phyloP scores from a whole-genome alignment of 1,140 invertebrate species.

The Elymnias hypermnestra region DNA sequence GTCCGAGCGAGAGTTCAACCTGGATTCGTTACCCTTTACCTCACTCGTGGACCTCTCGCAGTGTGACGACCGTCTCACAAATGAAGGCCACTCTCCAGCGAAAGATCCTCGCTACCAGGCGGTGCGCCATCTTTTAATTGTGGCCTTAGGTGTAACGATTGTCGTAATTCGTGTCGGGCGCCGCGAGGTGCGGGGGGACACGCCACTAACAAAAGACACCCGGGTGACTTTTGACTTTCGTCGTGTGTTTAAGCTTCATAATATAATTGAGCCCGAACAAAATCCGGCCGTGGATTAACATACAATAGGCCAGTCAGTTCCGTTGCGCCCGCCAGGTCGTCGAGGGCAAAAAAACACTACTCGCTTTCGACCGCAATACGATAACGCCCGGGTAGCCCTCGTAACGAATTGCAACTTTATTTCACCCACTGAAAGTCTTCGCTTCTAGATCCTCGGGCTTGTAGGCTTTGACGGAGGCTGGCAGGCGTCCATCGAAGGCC shows the following conservation, averaged over 20 bases:
- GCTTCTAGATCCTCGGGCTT: too few relatives aligned
- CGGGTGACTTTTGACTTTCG: conserved; percentile 72
- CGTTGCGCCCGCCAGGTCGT: conserved; percentile 67
- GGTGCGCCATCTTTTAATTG: too few relatives aligned
- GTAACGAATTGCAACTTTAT: conserved; percentile 21
- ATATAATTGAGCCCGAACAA: conserved; percentile 73
- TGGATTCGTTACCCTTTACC: too few relatives aligned
- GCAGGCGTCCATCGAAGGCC: conserved; percentile 67
- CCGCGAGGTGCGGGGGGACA: conserved; percentile 11
- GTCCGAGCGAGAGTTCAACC: too few relatives aligned
- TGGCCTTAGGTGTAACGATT: too few relatives aligned
- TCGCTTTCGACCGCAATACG: conserved; percentile 19
- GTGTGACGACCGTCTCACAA: too few relatives aligned
- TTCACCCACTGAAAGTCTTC: conserved; percentile 11
- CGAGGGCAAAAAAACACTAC: conserved; percentile 71
- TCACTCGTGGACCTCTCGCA: too few relatives aligned
- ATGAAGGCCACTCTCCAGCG: too few relatives aligned
- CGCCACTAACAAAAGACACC: conserved; percentile 44
- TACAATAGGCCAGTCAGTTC: conserved; percentile 71
- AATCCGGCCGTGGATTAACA: conserved; percentile 71
- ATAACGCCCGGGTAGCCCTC: conserved; percentile 1
- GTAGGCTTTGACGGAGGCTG: conserved; percentile 41
- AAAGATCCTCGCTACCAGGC: too few relatives aligned
- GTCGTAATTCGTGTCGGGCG: background rate
- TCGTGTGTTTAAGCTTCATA: conserved; percentile 66